Conservation (phyloP, 2,888 invertebrate species). For the Cerastoderma edule region DNA sequence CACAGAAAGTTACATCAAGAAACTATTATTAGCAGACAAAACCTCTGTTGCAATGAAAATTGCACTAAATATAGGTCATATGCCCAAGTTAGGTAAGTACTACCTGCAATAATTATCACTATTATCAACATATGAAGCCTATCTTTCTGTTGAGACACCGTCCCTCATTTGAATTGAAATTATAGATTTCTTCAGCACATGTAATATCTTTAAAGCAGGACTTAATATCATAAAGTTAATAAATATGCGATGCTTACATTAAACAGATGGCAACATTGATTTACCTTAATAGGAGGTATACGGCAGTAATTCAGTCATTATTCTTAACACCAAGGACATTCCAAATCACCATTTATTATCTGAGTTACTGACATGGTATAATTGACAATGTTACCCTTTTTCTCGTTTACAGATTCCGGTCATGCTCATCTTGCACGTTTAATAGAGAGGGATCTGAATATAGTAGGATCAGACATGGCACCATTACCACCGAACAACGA, state of each 20-base stretch:
- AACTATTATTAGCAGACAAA: slow-evolving; percentile 16
- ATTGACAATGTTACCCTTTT: too few species aligned
- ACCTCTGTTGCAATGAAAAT: slow-evolving; percentile 30
- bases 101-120: neutral
- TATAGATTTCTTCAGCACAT: too few species aligned
- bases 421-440: slow-evolving; percentile 27
- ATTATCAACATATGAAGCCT: too few species aligned
- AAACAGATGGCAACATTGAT: too few species aligned
- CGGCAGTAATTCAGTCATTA: too few species aligned
- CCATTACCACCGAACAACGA: slow-evolving; percentile 59
- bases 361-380: neutral
- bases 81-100: slow-evolving; percentile 37
- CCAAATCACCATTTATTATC: neutral
- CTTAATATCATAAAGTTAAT: too few species aligned
- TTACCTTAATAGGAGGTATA: too few species aligned
- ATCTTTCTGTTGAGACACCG: too few species aligned
- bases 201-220: too few species aligned
- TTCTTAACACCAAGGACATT: too few species aligned
- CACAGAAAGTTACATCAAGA: slow-evolving; percentile 46
- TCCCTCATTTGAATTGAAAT: too few species aligned
- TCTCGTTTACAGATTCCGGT: slow-evolving; percentile 28
- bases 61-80: slow-evolving; percentile 33
- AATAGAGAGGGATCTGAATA: slow-evolving; percentile 18
- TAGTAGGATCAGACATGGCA: slow-evolving; percentile 8
- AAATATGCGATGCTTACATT: too few species aligned